phyloP scores from a whole-genome alignment of 2,113 vertebrate species.

The Callospermophilus lateralis region DNA sequence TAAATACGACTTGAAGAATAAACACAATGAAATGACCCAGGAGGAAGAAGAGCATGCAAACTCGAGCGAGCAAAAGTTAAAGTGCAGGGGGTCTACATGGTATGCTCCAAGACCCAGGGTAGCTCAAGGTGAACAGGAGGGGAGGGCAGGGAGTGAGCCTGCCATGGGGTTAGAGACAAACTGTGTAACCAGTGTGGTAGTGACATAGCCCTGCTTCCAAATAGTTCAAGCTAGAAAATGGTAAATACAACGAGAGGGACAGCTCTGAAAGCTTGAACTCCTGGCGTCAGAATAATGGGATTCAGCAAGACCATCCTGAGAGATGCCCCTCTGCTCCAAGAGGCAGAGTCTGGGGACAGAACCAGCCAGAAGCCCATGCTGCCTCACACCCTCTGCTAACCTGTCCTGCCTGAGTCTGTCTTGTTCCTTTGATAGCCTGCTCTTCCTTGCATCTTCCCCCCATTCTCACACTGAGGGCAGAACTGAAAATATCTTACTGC shows the following conservation, averaged over 20 bases:
- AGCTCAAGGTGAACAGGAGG: accelerated
- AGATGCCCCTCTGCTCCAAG: neutral
- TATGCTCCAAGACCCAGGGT: neutral
- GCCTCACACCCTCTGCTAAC: neutral
- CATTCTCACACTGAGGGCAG: neutral
- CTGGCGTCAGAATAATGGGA: neutral
- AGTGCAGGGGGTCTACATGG: neutral
- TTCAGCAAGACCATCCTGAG: neutral
- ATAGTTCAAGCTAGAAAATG: neutral
- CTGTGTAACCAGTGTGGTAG: neutral
- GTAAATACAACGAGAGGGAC: neutral
- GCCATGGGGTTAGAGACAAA: neutral
- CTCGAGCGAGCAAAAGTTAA: neutral
- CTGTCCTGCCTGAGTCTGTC: neutral
- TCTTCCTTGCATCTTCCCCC: neutral
- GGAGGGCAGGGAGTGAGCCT: neutral
- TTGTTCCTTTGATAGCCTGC: neutral
- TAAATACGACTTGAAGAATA: neutral
- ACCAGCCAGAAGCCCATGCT: neutral
- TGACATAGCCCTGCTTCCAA: neutral
- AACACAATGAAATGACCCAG: neutral
- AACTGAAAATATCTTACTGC: neutral
- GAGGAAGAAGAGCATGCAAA: neutral
- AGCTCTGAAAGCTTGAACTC: neutral
- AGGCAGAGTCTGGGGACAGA: too few relatives aligned